phyloP scores from a whole-genome alignment of 1,140 invertebrate species.

The Sycophaga agraensis region DNA sequence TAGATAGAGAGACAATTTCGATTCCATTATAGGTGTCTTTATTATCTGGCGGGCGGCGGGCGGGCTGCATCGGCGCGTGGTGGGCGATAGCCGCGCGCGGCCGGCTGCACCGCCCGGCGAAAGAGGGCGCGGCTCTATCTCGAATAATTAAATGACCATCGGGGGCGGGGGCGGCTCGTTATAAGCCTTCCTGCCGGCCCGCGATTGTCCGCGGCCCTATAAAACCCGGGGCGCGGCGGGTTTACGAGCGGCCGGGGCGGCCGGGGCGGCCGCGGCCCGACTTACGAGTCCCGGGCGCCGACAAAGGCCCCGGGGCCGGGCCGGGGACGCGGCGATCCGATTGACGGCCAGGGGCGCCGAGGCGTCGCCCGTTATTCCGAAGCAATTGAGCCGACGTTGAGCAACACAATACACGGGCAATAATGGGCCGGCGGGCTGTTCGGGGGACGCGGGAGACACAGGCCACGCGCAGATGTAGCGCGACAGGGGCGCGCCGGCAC shows the following conservation, averaged over 20 bases:
- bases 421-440: conserved; percentile 57
- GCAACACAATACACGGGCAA: conserved; percentile 59
- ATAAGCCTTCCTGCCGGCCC: conserved; percentile 58
- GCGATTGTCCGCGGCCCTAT: conserved; percentile 55
- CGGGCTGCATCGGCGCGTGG: no score
- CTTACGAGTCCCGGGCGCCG: no score
- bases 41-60: conserved; percentile 43
- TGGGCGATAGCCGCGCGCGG: background rate
- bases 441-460: no score
- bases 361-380: conserved; percentile 51
- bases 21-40: conserved; percentile 56
- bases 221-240: conserved; percentile 52
- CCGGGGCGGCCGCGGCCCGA: no score
- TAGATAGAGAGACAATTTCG: conserved; percentile 59
- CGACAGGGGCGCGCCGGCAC: conserved; percentile 28
- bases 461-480: conserved; percentile 57
- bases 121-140: conserved; percentile 40
- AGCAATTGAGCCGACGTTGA: conserved; percentile 60
- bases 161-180: conserved; percentile 50
- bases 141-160: conserved; percentile 60
- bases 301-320: no score
- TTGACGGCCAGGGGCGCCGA: conserved; percentile 2
- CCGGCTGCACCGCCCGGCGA: background rate
- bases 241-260: no score
- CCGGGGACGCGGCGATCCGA: no score